Conservation (phyloP, 2,113 vertebrate genomes). For the Leucosticte australis region DNA sequence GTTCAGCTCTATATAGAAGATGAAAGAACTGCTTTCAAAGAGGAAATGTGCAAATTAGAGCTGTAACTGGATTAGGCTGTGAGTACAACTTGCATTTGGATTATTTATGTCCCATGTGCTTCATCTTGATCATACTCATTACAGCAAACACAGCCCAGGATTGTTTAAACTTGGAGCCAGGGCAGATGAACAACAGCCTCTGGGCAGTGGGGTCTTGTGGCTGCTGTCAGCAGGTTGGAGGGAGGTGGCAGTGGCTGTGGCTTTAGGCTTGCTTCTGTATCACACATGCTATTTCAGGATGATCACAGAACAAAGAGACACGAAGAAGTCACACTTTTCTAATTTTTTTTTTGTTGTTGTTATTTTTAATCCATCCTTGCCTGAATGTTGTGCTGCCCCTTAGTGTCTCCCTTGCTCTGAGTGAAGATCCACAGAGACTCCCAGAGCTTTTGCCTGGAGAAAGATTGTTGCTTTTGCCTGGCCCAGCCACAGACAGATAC, state of each 20-base stretch:
- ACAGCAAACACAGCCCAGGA: background rate
- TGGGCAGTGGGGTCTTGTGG: background rate
- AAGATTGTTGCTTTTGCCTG: background rate
- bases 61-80: background rate
- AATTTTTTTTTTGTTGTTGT: background rate
- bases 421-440: background rate
- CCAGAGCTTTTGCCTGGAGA: background rate
- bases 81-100: background rate
- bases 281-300: background rate
- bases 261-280: background rate
- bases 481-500: background rate
- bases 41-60: background rate
- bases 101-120: slow-evolving; percentile 8
- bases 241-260: background rate
- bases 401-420: background rate
- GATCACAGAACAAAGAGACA: background rate
- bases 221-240: background rate
- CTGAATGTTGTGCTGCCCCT: background rate
- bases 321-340: background rate
- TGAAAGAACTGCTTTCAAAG: slow-evolving; percentile 1
- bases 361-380: background rate
- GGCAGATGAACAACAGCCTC: background rate
- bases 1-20: background rate
- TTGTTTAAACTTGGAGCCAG: background rate
- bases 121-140: background rate